Evolutionary conservation across 1,140 invertebrate species (phyloP).

Genomic region (Solenopsis invicta): DNA sequence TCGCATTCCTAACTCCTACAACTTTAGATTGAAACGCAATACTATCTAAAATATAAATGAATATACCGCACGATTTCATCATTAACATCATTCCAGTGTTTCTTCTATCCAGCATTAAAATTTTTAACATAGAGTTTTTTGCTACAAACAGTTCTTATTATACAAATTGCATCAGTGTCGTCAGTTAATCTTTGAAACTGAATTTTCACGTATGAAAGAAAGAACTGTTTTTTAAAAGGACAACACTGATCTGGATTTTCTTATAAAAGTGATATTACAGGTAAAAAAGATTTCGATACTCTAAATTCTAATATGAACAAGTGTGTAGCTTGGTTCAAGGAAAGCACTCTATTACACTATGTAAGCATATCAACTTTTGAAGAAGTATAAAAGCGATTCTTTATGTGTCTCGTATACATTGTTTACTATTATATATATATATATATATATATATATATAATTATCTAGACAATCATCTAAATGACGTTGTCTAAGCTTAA

Average conservation of each 20-base stretch:
- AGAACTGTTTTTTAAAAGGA: no score
- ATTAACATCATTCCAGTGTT: background rate
- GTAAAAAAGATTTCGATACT: slow-evolving; percentile 38
- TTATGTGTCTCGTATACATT: background rate
- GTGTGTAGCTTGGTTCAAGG: background rate
- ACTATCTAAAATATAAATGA: slow-evolving; percentile 26
- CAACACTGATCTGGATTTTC: background rate
- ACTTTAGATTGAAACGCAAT: slow-evolving; percentile 38
- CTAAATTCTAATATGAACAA: no score
- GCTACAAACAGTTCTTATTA: slow-evolving; percentile 23
- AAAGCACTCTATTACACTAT: background rate
- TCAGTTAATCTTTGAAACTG: slow-evolving; percentile 16
- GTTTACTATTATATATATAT: no score
- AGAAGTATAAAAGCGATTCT: background rate
- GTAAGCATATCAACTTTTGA: slow-evolving; percentile 7
- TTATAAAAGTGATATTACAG: slow-evolving; percentile 25
- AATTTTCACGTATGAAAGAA: no score
- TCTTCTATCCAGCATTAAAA: background rate
- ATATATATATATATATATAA: no score
- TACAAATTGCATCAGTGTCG: background rate
- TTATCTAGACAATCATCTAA: no score
- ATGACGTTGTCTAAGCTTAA: no score
- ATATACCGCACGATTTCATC: background rate
- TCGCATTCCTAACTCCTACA: slow-evolving; percentile 3
- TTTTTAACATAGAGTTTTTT: background rate